Conservation (phyloP, 2,797 vertebrate species). For the Chrysolophus pictus region DNA sequence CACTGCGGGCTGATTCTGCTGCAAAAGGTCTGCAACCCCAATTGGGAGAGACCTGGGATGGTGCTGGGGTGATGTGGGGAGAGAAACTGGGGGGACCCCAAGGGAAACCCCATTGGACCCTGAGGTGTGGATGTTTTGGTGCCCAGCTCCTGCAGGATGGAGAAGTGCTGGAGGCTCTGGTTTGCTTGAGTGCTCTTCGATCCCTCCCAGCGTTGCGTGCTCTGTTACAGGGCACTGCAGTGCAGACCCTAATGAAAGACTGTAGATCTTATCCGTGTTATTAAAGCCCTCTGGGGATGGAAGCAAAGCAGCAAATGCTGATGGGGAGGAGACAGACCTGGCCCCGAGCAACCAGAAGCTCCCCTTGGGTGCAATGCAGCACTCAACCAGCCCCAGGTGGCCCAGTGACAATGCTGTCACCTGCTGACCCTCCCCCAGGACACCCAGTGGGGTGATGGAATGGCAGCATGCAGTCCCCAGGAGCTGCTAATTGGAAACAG, state of each 20-base stretch:
- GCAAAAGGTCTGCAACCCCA: neutral
- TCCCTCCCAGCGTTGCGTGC: fast-evolving
- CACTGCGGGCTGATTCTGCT: too few species aligned
- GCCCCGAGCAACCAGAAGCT: neutral
- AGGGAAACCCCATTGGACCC: neutral
- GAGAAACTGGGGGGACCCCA: neutral
- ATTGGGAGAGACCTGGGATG: neutral
- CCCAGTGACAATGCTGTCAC: neutral
- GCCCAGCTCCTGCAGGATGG: neutral
- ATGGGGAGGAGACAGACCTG: neutral
- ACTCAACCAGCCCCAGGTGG: neutral
- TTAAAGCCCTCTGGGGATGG: neutral
- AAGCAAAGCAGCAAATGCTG: neutral
- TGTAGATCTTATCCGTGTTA: neutral
- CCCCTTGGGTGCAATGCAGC: neutral
- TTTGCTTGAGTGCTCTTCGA: neutral
- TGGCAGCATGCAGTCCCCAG: neutral
- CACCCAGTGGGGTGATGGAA: too few species aligned
- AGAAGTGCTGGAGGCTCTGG: neutral
- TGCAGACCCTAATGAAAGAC: neutral
- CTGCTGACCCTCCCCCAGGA: neutral
- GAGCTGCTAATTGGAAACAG: neutral
- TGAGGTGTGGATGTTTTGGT: neutral
- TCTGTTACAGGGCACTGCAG: neutral
- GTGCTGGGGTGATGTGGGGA: too few species aligned